Conservation (phyloP, 2,888 invertebrate species). For the Eulithis testata region DNA sequence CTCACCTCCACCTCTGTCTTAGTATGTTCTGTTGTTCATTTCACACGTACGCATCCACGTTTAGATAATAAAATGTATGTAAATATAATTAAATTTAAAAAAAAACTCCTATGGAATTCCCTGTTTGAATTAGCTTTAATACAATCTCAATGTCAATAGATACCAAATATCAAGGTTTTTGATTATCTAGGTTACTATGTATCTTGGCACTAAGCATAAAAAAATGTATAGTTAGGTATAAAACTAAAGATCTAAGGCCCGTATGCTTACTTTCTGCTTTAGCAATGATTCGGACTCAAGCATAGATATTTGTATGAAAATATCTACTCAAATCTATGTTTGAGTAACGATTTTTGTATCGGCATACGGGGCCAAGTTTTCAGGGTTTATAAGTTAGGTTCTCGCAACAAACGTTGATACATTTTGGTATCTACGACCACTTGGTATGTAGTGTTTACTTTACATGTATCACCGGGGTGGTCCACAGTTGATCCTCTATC, state of each 20-base stretch:
- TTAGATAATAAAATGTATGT: slow-evolving; percentile 69
- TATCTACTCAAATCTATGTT: too few species aligned
- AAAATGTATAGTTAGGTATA: too few species aligned
- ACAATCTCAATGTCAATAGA: slow-evolving; percentile 47
- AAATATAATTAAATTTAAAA: slow-evolving; percentile 64
- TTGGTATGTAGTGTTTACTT: slow-evolving; percentile 30
- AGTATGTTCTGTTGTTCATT: slow-evolving; percentile 78
- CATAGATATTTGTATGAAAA: too few species aligned
- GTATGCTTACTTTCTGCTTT: too few species aligned
- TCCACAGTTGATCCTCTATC: slow-evolving; percentile 59
- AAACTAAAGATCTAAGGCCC: too few species aligned
- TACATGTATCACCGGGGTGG: slow-evolving; percentile 64
- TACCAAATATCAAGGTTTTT: not conserved
- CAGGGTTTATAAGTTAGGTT: too few species aligned
- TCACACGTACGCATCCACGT: slow-evolving; percentile 75
- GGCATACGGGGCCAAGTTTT: too few species aligned
- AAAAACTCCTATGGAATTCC: slow-evolving; percentile 54
- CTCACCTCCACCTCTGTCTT: slow-evolving; percentile 78
- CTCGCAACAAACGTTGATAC: not conserved
- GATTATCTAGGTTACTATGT: too few species aligned
- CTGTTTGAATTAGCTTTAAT: slow-evolving; percentile 49
- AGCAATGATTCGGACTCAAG: too few species aligned
- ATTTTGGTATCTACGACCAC: slow-evolving; percentile 12
- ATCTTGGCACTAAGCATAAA: too few species aligned
- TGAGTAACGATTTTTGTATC: too few species aligned